Evolutionary conservation across 2,888 invertebrate species (phyloP), one percentile per base, ranked within the genome.

Genomic region (Hydriomena furcata): DNA sequence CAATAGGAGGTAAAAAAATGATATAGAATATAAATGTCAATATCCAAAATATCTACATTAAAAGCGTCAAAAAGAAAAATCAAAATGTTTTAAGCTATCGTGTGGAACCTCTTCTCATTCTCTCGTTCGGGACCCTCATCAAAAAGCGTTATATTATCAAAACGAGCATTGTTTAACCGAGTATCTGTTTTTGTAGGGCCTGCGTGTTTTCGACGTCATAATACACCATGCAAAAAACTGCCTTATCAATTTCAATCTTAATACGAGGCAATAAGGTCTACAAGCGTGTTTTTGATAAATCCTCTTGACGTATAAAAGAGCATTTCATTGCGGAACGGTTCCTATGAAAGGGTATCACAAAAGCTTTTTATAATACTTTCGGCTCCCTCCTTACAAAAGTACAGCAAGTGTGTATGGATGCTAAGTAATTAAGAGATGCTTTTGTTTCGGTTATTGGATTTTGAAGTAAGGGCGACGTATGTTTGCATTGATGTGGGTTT

Each of bases 301-400:
- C 23, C 76, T 74, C 74, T 75, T 74, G 63, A 71, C 73, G 75
- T 69, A 84, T 79, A 88, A 89, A 89, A 86, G 88, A 81, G 73
- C 84, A 82, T 82, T 83, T 80, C 81, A 79, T 73, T 67, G 72
- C 67, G 61, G 64, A 46, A 52, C 35, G 21, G 20, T 41, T 30
- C 10, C 60, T 60, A 67, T 76, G 71, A 82, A 84, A 80, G 84
- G 88, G 82, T 82, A 76, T 68, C 61, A 84, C 79, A 87, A 88
- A 87, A 79, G 79, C 65, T 83, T 85, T 87, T 85, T 83, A 80
- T 78, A 82, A 81, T 81, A 83, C 81, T 82, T 85, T 85, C 58
- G 84, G 77, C 78, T 74, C 75, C 69, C 71, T 65, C 68, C 73
- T 76, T 77, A 77, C 79, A 77, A 76, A 78, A 30, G 77, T 72